Evolutionary conservation across 2,113 vertebrate genomes (phyloP).

Genomic region (Andinoacara biseriatus): DNA sequence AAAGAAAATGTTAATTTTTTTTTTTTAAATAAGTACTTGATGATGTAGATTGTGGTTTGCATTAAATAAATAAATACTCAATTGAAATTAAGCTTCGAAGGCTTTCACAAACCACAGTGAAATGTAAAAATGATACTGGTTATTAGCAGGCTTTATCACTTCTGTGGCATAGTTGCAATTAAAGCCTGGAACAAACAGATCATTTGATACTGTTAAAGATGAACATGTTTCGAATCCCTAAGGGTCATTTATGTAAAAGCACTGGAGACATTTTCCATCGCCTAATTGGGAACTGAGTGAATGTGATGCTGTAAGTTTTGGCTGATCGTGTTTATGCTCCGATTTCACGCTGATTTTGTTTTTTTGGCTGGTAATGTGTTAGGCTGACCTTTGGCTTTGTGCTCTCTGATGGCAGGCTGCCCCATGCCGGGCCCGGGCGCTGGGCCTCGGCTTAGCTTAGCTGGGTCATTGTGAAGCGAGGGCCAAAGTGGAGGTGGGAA

Average conservation of each 20-base stretch:
- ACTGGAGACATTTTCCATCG: neutral
- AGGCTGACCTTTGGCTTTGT: conserved; percentile 43
- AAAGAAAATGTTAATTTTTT: neutral
- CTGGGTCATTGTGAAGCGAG: conserved; percentile 22
- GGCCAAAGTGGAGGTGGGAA: conserved; percentile 46
- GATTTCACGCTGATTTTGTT: conserved; percentile 46
- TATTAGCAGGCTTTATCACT: neutral
- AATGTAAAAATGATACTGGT: neutral
- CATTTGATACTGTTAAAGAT: neutral
- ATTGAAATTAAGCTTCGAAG: neutral
- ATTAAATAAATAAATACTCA: neutral
- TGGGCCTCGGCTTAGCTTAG: neutral
- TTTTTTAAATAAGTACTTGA: neutral
- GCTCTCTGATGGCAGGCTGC: conserved; percentile 5
- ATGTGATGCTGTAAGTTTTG: neutral
- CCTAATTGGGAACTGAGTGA: conserved; percentile 10
- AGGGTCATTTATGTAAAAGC: neutral
- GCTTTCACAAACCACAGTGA: neutral
- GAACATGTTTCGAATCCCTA: neutral
- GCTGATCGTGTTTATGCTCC: neutral
- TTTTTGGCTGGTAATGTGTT: conserved; percentile 23
- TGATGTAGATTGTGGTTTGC: neutral
- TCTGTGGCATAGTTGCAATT: neutral
- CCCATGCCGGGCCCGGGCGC: neutral
- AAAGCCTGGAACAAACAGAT: neutral